Evolutionary conservation across 2,113 vertebrate genomes (phyloP), one percentile per base, ranked within the genome.

Genomic region (Brachirus orientalis): DNA sequence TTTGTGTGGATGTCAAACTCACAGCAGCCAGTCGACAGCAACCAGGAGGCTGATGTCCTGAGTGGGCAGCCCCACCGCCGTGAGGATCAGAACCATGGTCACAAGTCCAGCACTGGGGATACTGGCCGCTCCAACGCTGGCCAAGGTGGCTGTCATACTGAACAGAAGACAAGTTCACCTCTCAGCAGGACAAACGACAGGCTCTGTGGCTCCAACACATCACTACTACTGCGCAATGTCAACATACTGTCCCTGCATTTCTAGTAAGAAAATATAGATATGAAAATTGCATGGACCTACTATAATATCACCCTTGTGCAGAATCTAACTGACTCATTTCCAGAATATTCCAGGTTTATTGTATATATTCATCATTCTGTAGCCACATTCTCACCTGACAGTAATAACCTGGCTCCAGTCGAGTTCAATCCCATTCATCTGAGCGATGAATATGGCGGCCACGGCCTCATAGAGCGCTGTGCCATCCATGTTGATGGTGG

Each of bases 401-500:
- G 97, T 99, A 54, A 96, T 79, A 67, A 99, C 98, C 91, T 99
- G 98, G 20, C 98, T 95, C 75, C 94, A 96, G 51, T 98, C 97
- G 48, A 99, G 90, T 1, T 89, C 63, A 12, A 99, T 95, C 7
- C 95, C 96, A 6, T 99, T 99, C 98, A 99, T 99, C 73, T 99
- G 98, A 62, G 98, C 98, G 46, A 99, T 99, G 79, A 99, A 99
- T 79, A 99, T 99, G 80, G 98, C 98, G 0, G 98, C 98, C 74
- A 99, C 97, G 0, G 98, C 98, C 89, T 99, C 98, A 16, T 99
- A 99, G 41, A 99, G 95, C 0, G 97, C 98, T 0, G 98, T 99
- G 5, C 97, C 98, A 1, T 99, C 98, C 98, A 99, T 99, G 87
- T 99, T 99, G 78, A 99, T 99, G 13, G 97, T 99, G 46, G 98